Evolutionary conservation across 2,888 invertebrate species (phyloP).

Genomic region (Alentia gelatinosa): DNA sequence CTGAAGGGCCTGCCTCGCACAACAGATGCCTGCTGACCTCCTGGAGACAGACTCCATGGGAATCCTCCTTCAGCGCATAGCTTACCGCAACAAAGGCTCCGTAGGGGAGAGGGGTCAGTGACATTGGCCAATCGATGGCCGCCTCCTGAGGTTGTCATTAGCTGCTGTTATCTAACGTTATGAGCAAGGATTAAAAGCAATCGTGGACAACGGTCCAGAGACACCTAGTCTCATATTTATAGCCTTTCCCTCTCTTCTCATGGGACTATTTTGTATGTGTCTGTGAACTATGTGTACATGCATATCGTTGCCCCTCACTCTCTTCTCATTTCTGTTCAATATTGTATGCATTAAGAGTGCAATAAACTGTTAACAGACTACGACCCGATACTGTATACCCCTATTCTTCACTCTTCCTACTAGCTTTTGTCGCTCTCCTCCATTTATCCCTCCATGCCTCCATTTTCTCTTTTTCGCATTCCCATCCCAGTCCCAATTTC

Average conservation of each 20-base stretch:
- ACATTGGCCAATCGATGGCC: background rate
- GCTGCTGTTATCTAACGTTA: background rate
- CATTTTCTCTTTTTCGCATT: background rate
- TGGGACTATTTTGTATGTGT: too few species aligned
- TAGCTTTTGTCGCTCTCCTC: background rate
- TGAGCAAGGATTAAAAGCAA: background rate
- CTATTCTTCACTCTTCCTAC: background rate
- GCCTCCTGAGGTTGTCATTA: background rate
- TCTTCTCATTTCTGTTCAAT: too few species aligned
- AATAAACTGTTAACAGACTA: too few species aligned
- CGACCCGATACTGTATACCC: too few species aligned
- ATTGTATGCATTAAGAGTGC: too few species aligned
- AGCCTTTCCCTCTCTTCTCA: too few species aligned
- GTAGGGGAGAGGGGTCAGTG: background rate
- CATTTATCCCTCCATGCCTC: background rate
- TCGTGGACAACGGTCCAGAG: too few species aligned
- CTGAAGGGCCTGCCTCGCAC: slow-evolving; percentile 1
- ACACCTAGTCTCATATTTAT: too few species aligned
- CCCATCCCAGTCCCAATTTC: background rate
- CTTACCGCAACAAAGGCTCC: background rate
- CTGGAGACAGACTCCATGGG: background rate
- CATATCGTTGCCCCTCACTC: too few species aligned
- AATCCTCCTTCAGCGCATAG: background rate
- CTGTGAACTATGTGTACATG: too few species aligned
- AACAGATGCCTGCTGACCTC: background rate